Percentiles rank a stretch among this genome's conserved stretches.
These are phyloP conservation scores for Drosophila kuntzei DNA, from an alignment of 2,888 invertebrate species.

Conservation along the genomic window DNA sequence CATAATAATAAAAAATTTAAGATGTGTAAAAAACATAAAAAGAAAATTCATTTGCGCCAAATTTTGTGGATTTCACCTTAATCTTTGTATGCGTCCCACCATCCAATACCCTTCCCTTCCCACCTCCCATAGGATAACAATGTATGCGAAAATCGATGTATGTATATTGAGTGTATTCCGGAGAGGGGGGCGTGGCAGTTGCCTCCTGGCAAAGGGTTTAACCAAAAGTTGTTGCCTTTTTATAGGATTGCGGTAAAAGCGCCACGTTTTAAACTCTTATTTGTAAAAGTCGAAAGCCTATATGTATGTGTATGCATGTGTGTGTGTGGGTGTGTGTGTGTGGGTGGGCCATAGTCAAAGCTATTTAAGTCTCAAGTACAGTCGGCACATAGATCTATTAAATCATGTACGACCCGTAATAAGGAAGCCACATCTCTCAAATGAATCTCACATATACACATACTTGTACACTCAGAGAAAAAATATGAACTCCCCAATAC, in stretches of 20 bases:
- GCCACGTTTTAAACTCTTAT: conserved; percentile 64
- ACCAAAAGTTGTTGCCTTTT: conserved; percentile 59
- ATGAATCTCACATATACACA: conserved; percentile 23
- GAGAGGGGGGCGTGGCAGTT: background rate
- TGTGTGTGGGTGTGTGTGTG: conserved; percentile 7
- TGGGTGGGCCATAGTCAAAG: conserved; percentile 53
- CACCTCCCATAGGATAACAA: conserved; percentile 49
- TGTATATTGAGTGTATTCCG: conserved; percentile 55
- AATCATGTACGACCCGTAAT: conserved; percentile 71
- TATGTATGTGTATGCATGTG: conserved; percentile 3
- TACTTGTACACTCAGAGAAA: conserved; percentile 1
- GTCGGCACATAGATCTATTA: conserved; percentile 53
- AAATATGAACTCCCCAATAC: too few relatives aligned
- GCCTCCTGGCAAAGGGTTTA: conserved; percentile 46
- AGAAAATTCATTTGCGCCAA: conserved; percentile 81
- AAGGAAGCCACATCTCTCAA: conserved; percentile 67
- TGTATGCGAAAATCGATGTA: conserved; percentile 77
- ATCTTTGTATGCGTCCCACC: conserved; percentile 62
- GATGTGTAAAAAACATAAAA: conserved; percentile 82
- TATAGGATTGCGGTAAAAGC: conserved; percentile 75
- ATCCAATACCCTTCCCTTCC: background rate
- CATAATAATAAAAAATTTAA: conserved; percentile 80
- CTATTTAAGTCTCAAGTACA: conserved; percentile 60
- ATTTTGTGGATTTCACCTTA: conserved; percentile 82
- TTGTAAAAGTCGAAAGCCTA: conserved; percentile 45